These are phyloP conservation scores for Anguilla obscura DNA, from an alignment of 2,797 vertebrate genomes.

Conservation along the genomic window DNA sequence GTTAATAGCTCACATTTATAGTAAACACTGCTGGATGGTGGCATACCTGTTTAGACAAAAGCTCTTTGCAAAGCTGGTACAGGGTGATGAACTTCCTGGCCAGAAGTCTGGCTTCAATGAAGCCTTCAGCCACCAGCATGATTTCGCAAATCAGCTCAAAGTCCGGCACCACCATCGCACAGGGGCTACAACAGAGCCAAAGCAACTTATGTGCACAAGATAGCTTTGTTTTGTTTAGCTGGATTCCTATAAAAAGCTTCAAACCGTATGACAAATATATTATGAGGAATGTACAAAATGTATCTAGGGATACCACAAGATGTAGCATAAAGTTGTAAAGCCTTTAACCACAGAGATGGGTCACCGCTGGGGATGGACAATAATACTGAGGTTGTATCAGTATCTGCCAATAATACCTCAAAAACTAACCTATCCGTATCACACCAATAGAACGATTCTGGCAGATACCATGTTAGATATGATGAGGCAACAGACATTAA, in stretches of 20 bases:
- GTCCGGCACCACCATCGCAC: constrained; percentile 97
- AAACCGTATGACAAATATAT: neutral
- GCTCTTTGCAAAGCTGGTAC: constrained; percentile 90
- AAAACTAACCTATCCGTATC: too few species aligned
- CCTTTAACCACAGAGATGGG: neutral
- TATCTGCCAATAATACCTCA: too few species aligned
- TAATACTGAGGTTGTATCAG: too few species aligned
- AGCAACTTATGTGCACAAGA: neutral
- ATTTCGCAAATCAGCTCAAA: constrained; percentile 98
- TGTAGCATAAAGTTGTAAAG: neutral
- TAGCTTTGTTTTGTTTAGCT: neutral
- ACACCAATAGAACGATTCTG: too few species aligned
- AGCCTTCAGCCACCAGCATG: constrained; percentile 95
- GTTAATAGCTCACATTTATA: neutral
- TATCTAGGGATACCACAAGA: neutral
- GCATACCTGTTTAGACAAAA: constrained; percentile 92
- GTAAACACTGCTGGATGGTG: neutral
- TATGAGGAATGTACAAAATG: neutral
- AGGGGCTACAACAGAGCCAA: constrained; percentile 73
- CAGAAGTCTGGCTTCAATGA: constrained; percentile 81
- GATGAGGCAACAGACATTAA: too few species aligned
- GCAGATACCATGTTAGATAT: too few species aligned
- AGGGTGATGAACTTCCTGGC: constrained; percentile 94
- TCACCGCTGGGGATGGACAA: too few species aligned
- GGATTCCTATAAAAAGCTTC: neutral